Base-by-base conservation (phyloP, 2,888 invertebrate genomes). In the Drosophila antonietae region DNA sequence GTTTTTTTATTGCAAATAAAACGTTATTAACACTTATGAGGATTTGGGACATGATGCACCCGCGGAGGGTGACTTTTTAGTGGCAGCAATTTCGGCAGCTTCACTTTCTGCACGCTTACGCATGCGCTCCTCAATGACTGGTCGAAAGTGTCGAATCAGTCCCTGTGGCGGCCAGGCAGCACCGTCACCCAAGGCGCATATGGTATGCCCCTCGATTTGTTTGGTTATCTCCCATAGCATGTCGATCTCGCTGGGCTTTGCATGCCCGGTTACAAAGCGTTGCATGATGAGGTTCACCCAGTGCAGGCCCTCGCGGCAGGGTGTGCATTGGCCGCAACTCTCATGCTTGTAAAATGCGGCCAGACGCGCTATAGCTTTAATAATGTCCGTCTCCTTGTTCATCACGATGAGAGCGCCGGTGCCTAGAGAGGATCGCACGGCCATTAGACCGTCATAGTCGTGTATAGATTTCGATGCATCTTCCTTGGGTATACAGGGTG, bases 121-220 rank as follows among this genome's bases (percentile, higher is more conserved):
- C 95, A 99, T 98, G 83, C 99, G 95, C 23, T 95, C 94, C 93
- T 98, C 97, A 61, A 99, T 94, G 91, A 97, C 97, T 0, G 98
- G 98, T 89, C 98, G 94, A 94, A 98, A 99, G 93, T 99, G 99
- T 28, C 99, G 95, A 90, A 99, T 98, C 52, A 99, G 94, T 12
- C 97, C 97, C 93, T 99, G 99, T 3, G 98, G 98, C 0, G 99
- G 99, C 99, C 99, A 99, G 35, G 99, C 98, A 23, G 99, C 99
- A 79, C 98, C 99, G 93, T 99, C 99, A 35, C 97, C 99, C 69
- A 99, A 93, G 18, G 99, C 99, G 93, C 99, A 99, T 92, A 99
- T 99, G 28, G 99, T 99, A 93, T 99, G 99, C 2, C 98, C 97
- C 95, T 99, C 99, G 91, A 99, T 98, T 94, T 99, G 99, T 93